Evolutionary conservation across 2,888 invertebrate genomes (phyloP), one percentile per base, ranked within the genome.

Genomic region (Diaprepes abbreviatus): DNA sequence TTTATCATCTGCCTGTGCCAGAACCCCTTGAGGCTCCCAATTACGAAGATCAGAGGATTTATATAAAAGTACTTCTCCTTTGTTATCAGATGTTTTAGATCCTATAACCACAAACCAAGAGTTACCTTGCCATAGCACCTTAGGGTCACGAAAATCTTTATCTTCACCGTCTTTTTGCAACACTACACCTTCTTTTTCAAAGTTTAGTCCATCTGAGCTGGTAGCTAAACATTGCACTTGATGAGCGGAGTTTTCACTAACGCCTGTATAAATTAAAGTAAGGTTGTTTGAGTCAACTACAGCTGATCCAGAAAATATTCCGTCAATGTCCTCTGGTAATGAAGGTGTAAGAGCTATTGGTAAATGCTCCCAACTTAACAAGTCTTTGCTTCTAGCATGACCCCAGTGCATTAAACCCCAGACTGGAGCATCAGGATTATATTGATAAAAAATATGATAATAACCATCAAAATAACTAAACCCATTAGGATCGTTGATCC

Each of bases 401-500:
- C 85, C 88, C 88, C 88, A 88, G 68, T 85, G 83, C 36, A 85
- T 86, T 10, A 77, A 76, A 3, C 76, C 3, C 33, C 33, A 33
- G 2, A 33, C 33, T 2, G 33, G 33, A 2, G 6, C 33, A 33
- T 33, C 33, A 5, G 33, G 33, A 33, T 33, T 33, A 33, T 33
- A 10, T 33, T 33, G 33, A 33, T 33, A 9, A 9, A 33, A 33
- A n/a, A 33, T 74, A 72, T 88, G 88, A 70, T 85, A 88, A 16
- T 82, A 80, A 1, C 80, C 78, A 3, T 81, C 75, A 70, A 77
- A 85, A 36, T 79, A 70, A 59, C 85, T 81, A 69, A 88, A 85
- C 3, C 88, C 88, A 63, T 88, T 88, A 0, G 88, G 88, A 63
- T 88, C 88, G 74, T 88, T 88, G 81, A 87, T 86, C 88, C 87